phyloP scores from a whole-genome alignment of 2,113 vertebrate species.

The Dryoscopus gambensis region DNA sequence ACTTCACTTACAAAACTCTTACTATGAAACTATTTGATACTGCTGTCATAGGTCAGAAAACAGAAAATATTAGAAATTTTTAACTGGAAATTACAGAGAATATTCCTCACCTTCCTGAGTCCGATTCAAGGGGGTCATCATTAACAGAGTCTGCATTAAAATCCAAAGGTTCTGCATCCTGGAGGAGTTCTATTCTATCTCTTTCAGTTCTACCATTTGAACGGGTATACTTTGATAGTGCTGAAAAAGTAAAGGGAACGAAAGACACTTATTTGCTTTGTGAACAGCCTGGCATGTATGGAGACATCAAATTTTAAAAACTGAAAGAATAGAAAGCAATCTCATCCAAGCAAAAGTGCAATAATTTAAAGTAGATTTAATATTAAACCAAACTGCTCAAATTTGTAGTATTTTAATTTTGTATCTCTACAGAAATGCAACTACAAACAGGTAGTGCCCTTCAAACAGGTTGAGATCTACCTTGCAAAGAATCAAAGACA shows the following conservation, averaged over 20 bases:
- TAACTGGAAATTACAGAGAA: background rate
- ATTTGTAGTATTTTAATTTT: background rate
- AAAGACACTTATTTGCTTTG: background rate
- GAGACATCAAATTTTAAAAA: background rate
- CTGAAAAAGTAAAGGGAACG: background rate
- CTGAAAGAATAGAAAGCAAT: background rate
- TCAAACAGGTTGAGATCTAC: background rate
- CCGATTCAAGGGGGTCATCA: constrained; percentile 83
- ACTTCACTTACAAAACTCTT: background rate
- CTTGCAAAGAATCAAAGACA: background rate
- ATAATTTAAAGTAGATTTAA: background rate
- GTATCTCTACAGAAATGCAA: background rate
- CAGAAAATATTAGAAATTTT: background rate
- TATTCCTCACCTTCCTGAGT: constrained; percentile 80
- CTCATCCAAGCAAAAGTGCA: background rate
- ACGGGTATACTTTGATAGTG: constrained; percentile 84
- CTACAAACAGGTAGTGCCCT: accelerated
- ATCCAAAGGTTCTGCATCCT: constrained; percentile 92
- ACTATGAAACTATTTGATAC: background rate
- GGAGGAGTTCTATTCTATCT: constrained; percentile 90
- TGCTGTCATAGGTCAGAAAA: background rate
- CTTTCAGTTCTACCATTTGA: constrained; percentile 80
- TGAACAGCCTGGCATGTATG: background rate
- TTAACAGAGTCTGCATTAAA: constrained; percentile 85
- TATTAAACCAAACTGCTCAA: background rate